phyloP scores from a whole-genome alignment of 2,113 vertebrate genomes.

The Ptyas mucosa region DNA sequence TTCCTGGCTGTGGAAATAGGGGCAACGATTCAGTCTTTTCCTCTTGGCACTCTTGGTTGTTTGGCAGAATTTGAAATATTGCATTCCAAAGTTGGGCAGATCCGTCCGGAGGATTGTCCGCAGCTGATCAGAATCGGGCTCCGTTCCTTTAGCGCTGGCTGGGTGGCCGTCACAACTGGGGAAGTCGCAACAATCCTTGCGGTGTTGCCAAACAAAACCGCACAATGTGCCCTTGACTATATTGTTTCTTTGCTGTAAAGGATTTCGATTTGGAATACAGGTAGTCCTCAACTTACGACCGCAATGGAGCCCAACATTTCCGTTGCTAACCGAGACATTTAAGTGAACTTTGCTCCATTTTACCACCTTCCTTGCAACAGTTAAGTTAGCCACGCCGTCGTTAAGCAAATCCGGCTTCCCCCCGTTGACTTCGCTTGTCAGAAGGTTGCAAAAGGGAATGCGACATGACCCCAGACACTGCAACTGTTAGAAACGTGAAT shows the following conservation, averaged over 20 bases:
- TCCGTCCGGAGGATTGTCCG: neutral
- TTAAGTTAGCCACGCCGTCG: too few species aligned
- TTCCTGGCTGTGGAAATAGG: neutral
- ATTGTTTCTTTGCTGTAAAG: neutral
- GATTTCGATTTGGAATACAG: neutral
- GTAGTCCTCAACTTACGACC: too few species aligned
- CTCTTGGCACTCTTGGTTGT: neutral
- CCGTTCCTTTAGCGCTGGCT: neutral
- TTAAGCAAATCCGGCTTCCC: too few species aligned
- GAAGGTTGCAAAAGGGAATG: too few species aligned
- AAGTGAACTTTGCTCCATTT: too few species aligned
- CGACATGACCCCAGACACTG: too few species aligned
- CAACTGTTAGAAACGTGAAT: too few species aligned
- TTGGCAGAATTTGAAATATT: neutral
- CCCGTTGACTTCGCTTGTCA: too few species aligned
- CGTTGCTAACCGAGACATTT: rapidly evolving
- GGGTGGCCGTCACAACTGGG: neutral
- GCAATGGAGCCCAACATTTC: too few species aligned
- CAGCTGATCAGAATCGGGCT: neutral
- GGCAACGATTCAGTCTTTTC: neutral
- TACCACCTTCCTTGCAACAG: too few species aligned
- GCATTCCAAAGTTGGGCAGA: neutral
- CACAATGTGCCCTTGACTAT: neutral
- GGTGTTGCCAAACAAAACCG: neutral
- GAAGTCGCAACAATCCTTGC: neutral